These are phyloP conservation scores for Hyles euphorbiae DNA, from an alignment of 1,140 invertebrate species.

Conservation along the genomic window DNA sequence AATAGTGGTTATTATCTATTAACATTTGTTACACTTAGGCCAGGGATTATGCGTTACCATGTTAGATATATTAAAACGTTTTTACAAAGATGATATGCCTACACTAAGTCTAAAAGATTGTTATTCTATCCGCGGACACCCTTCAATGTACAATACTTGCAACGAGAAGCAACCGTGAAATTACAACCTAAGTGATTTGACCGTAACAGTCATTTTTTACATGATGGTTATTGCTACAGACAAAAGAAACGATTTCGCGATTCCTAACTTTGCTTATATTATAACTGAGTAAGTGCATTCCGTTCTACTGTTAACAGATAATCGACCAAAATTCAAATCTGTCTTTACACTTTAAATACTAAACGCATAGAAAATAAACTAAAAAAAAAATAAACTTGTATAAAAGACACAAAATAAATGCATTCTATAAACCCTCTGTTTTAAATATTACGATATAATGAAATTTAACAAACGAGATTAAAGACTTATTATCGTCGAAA, in stretches of 20 bases:
- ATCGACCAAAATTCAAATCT: conserved; percentile 66
- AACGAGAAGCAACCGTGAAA: too few relatives aligned
- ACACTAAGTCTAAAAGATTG: conserved; percentile 43
- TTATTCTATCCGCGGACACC: background rate
- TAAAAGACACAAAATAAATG: conserved; percentile 73
- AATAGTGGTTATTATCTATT: conserved; percentile 75
- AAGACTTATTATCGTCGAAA: conserved; percentile 55
- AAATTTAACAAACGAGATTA: conserved; percentile 67
- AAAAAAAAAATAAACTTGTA: conserved; percentile 58
- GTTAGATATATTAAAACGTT: conserved; percentile 56
- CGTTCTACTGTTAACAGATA: conserved; percentile 65
- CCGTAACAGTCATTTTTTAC: too few relatives aligned
- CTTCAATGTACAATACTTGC: too few relatives aligned
- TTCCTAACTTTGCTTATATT: too few relatives aligned
- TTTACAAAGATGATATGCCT: conserved; percentile 68
- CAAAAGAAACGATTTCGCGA: too few relatives aligned
- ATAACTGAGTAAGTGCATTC: too few relatives aligned
- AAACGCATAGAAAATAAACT: conserved; percentile 70
- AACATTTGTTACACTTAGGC: conserved; percentile 71
- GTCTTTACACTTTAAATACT: conserved; percentile 46
- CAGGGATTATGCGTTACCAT: conserved; percentile 54
- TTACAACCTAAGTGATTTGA: too few relatives aligned
- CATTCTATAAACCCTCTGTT: conserved; percentile 67
- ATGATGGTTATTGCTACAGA: too few relatives aligned
- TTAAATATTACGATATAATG: conserved; percentile 61